Evolutionary conservation across 2,113 vertebrate genomes (phyloP), one percentile per base, ranked within the genome.

Genomic region (Sebastes fasciatus): DNA sequence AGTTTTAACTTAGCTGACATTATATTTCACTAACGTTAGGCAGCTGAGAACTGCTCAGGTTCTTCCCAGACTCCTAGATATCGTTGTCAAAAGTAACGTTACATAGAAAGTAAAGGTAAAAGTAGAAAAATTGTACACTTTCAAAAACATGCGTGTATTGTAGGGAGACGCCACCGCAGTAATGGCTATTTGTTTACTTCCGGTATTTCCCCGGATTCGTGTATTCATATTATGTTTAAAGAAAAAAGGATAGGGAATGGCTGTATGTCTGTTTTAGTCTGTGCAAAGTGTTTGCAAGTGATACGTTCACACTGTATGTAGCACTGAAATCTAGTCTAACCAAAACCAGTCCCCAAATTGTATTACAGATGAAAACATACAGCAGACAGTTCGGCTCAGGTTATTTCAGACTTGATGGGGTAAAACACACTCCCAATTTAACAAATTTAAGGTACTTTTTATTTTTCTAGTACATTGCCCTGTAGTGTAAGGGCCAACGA

Each of bases 291-390:
- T 89, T 83, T 83, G 61, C 21, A 72, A 71, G 76, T 78, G 42
- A 67, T 55, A 55, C 1, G 46, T 78, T 43, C 9, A 68, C 46
- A 65, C 34, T 73, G 8, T 83, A 88, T 84, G 93, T 94, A 93
- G 93, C 93, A 90, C 79, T 86, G 17, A 83, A 71, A 82, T 70
- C 65, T 91, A 93, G 63, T 74, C 62, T 23, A 84, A 88, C 74
- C 82, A 67, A 74, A 87, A 87, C 82, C 21, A 42, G 60, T 80
- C 40, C 64, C 60, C 42, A 62, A 85, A 77, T 46, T 85, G 72
- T 83, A 81, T 62, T 42, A 61, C n/a, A 57, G 66, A 54, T 61
- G 57, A 46, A 75, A 64, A 54, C 40, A 21, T 43, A 67, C 17
- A 70, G 60, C 3, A 58, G 54, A 79, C n/a, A 1, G 60, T 48